Conservation (phyloP, 1,140 invertebrate species). For the Drosophila truncata region DNA sequence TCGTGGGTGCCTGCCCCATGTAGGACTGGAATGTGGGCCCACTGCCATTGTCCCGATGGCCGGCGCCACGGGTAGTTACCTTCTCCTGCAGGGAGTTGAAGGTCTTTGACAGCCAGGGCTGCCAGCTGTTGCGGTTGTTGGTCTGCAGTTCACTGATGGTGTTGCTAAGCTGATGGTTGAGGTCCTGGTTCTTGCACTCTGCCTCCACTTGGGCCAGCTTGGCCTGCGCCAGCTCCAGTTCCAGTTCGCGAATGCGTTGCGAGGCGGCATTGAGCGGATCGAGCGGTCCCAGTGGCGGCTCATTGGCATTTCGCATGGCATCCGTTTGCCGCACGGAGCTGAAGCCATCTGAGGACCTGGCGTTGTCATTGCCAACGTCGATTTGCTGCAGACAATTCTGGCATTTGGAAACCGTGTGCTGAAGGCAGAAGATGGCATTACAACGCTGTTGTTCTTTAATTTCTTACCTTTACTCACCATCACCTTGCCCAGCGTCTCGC, state of each 20-base stretch:
- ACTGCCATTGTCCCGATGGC: constrained; percentile 60
- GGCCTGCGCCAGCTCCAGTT: constrained; percentile 97
- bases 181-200: constrained; percentile 98
- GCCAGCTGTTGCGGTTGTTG: constrained; percentile 90
- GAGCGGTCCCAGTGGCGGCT: constrained; percentile 74
- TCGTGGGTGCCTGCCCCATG: constrained; percentile 65
- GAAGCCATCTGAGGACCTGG: constrained; percentile 69
- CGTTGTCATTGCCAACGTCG: constrained; percentile 64
- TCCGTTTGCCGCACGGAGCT: constrained; percentile 42
- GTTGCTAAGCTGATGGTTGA: constrained; percentile 96
- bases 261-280: constrained; percentile 83
- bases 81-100: constrained; percentile 84
- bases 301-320: constrained; percentile 55
- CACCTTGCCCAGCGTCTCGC: constrained; percentile 87
- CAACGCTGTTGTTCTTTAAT: neutral
- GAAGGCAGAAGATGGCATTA: neutral
- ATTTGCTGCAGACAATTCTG: constrained; percentile 86
- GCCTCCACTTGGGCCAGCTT: constrained; percentile 98
- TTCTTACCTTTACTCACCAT: constrained; percentile 86
- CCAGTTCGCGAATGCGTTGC: constrained; percentile 94
- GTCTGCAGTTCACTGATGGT: constrained; percentile 91
- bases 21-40: constrained; percentile 84
- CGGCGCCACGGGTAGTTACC: constrained; percentile 66
- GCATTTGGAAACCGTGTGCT: constrained; percentile 87
- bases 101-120: constrained; percentile 96